Conservation (phyloP, 2,113 vertebrate species). For the Pelodiscus sinensis region DNA sequence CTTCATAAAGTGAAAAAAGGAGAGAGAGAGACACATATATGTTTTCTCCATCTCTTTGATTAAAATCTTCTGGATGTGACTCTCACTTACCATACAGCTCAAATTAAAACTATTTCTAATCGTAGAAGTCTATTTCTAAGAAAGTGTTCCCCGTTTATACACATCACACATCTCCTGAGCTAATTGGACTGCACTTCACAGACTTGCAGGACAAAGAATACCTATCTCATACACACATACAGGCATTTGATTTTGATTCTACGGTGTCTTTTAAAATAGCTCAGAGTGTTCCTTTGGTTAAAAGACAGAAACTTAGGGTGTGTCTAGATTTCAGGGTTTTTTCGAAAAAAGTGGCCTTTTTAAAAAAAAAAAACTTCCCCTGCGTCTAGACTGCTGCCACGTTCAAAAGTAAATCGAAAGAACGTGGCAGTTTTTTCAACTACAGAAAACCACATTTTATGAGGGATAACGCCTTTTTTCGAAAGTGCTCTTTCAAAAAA, state of each 20-base stretch:
- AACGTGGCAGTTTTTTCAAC: no score
- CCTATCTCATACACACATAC: neutral
- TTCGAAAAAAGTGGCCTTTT: no score
- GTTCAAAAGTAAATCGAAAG: no score
- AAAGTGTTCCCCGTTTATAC: neutral
- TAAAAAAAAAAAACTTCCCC: no score
- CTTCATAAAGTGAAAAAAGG: neutral
- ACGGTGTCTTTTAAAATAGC: constrained; percentile 19
- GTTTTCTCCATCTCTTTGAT: neutral
- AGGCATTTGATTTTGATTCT: constrained; percentile 5
- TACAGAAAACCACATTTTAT: no score
- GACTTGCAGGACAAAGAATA: constrained; percentile 16
- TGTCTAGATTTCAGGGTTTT: no score
- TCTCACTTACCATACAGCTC: neutral
- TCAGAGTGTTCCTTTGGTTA: constrained; percentile 34
- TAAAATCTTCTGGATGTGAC: neutral
- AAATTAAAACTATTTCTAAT: constrained; percentile 26
- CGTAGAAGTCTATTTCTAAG: neutral
- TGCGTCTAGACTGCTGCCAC: no score
- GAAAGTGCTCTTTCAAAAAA: no score
- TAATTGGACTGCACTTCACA: constrained; percentile 20
- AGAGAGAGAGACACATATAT: neutral
- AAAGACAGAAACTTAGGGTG: constrained; percentile 34
- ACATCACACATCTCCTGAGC: neutral
- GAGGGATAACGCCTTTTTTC: no score